Evolutionary conservation across 2,113 vertebrate species (phyloP), one percentile per base, ranked within the genome.

Genomic region (Asarcornis scutulata): DNA sequence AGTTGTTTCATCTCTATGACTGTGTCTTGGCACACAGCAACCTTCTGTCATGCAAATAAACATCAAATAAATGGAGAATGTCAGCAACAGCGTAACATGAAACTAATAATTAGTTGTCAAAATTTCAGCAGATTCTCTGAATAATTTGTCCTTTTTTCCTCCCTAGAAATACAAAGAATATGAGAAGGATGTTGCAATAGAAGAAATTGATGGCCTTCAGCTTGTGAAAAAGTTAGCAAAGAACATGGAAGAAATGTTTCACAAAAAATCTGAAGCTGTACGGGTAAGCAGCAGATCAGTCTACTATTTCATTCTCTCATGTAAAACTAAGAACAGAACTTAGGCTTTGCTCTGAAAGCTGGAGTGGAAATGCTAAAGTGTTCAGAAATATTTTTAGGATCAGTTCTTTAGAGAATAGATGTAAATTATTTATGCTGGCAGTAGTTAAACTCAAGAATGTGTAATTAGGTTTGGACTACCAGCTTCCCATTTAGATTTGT

Each of bases 191-290:
- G 99, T 99, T 76, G 97, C 98, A 55, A 98, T 99, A 96, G 99
- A 99, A 95, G 99, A 99, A 97, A 99, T 99, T 2, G 99, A 99
- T 91, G 99, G 99, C 36, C 98, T 99, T 89, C 98, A 98, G 27
- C 98, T 99, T 91, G 99, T 99, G 72, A 99, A 99, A 95, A 99
- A 98, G 88, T 97, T 99, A 96, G 99, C 99, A 52, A 98, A 99
- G 94, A 98, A 99, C 97, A 99, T 99, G 99, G 99, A 99, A 96
- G 99, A 99, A 97, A 99, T 99, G 99, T 99, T 99, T 97, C 98
- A 99, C 94, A 99, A 99, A 97, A 99, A 99, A 93, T 98, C 99
- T 17, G 98, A 99, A 94, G 99, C 99, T 0, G 99, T 99, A 55
- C 97, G 99, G 98, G 99, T 99, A 97, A 91, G 99, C 97, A 42